Percentiles rank a stretch among this genome's conserved stretches.
These are phyloP conservation scores for Trissolcus basalis DNA, from an alignment of 1,140 invertebrate genomes.

Conservation along the genomic window DNA sequence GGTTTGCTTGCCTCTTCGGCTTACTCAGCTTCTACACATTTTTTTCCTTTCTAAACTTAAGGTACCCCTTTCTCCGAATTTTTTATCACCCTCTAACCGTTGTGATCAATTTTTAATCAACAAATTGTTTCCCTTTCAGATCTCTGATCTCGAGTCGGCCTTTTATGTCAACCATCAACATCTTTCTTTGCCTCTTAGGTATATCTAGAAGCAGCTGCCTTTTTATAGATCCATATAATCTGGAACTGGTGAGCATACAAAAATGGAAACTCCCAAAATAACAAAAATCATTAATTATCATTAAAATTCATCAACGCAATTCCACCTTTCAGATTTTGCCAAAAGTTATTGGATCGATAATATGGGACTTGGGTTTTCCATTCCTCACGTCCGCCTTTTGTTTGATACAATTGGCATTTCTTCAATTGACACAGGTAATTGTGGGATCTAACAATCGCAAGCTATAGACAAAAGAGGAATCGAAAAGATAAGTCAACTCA, in stretches of 20 bases:
- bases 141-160: conserved; percentile 78
- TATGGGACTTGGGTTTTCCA: conserved; percentile 81
- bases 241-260: conserved; percentile 74
- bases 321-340: conserved; percentile 76
- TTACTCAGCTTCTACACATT: conserved; percentile 80
- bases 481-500: not conserved
- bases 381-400: conserved; percentile 80
- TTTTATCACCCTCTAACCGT: no score
- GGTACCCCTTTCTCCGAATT: conserved; percentile 66
- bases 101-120: not conserved
- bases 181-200: conserved; percentile 79
- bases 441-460: not conserved
- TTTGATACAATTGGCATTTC: conserved; percentile 79
- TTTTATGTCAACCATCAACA: conserved; percentile 80
- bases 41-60: conserved; percentile 80
- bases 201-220: conserved; percentile 76
- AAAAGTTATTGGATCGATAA: conserved; percentile 76
- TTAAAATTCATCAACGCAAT: conserved; percentile 11
- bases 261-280: not conserved
- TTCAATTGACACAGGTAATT: conserved; percentile 78
- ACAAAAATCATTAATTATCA: not conserved
- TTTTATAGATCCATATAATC: conserved; percentile 80
- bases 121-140: conserved; percentile 66
- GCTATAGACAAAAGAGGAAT: no score
- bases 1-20: conserved; percentile 79